Base-by-base conservation (phyloP, 2,888 invertebrate genomes). In the Cosmorhoe ocellata region DNA sequence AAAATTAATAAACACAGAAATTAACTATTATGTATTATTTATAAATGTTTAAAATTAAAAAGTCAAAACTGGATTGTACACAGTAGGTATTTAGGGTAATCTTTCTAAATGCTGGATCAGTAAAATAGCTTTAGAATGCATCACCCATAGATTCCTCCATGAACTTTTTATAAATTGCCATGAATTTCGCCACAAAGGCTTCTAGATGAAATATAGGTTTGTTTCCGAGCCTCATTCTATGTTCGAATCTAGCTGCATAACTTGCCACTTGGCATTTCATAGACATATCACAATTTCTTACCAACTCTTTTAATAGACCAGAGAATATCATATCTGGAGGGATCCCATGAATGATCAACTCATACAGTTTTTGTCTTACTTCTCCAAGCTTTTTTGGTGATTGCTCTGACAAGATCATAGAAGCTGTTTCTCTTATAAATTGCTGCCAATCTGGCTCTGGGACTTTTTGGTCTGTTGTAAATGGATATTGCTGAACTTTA, bases 161-260 rank as follows among this genome's bases (percentile, higher is more conserved):
- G 77, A 96, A 98, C 67, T 95, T 94, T 72, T 97, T 96, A 77
- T 98, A 98, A 63, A 97, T 94, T 27, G 95, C 93, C 99, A 99
- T 99, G 79, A 99, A 99, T 67, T 96, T 95, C 0, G 98, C 98
- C 38, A 98, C 95, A 90, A 99, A 99, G 1, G 98, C 98, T 84
- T 99, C 99, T 43, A 99, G 90, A 80, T 99, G 99, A 73, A 98
- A 98, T 67, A 99, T 98, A 13, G 96, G 93, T 84, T 99, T 99
- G 67, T 95, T 96, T 11, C 99, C 99, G 46, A 94, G 92, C 68
- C 95, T 94, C 92, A 99, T 95, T 63, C 97, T 93, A 76, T 99
- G 97, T 78, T 99, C 99, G 84, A 96, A 98, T 52, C 93, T 92
- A 0, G 98, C 97, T 7, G 99, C 99, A 69, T 94, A 91, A 58